A percentile compares a stretch with the other conserved stretches of the same genome.
phyloP scores from a whole-genome alignment of 2,113 vertebrate species.

The Spilogale gracilis region DNA sequence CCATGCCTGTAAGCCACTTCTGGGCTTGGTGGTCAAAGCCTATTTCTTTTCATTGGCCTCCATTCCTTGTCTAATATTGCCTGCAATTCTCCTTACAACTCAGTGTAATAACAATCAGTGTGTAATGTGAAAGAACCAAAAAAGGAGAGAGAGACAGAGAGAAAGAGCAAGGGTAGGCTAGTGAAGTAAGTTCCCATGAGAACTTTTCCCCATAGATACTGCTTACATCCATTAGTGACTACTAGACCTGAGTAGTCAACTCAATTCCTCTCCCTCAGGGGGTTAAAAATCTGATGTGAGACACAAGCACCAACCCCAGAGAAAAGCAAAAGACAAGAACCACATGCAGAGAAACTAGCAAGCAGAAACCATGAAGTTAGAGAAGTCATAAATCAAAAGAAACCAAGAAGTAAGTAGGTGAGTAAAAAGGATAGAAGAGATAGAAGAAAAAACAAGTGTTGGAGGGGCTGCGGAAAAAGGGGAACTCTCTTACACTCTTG shows the following conservation, averaged over 20 bases:
- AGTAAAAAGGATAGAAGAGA: not conserved
- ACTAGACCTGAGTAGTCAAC: too few relatives aligned
- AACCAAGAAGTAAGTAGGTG: not conserved
- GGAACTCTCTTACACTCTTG: too few relatives aligned
- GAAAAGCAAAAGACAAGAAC: not conserved
- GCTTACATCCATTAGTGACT: not conserved
- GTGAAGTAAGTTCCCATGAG: not conserved
- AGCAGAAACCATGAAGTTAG: not conserved
- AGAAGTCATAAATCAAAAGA: not conserved
- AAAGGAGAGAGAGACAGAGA: not conserved
- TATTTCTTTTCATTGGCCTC: not conserved
- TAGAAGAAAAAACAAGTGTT: not conserved
- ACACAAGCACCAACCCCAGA: fast-evolving
- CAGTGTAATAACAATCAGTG: not conserved
- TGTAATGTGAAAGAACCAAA: not conserved
- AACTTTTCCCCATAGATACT: not conserved
- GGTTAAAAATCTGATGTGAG: not conserved
- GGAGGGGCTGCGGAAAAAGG: too few relatives aligned
- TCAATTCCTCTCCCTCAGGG: not conserved
- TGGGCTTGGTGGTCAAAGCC: not conserved
- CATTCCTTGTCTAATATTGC: not conserved
- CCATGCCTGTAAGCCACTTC: not conserved
- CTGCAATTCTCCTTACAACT: not conserved
- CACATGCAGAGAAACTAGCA: not conserved
- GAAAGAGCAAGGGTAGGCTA: not conserved